These are phyloP conservation scores for Cheirogaleus medius DNA, from an alignment of 2,113 vertebrate species.

Conservation along the genomic window DNA sequence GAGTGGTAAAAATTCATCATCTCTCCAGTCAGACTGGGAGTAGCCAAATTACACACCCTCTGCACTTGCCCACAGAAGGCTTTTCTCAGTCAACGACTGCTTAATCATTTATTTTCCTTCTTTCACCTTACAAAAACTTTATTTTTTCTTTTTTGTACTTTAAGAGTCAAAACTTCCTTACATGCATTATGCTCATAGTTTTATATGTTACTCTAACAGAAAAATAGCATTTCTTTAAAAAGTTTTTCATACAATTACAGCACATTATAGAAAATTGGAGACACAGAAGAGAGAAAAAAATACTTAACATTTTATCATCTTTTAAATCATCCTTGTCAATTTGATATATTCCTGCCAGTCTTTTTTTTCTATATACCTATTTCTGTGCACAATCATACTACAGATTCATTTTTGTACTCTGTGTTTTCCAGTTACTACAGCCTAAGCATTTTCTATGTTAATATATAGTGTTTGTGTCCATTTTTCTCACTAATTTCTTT, in stretches of 20 bases:
- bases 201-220: background rate
- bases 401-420: background rate
- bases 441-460: background rate
- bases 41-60: background rate
- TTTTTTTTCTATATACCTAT: background rate
- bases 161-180: background rate
- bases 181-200: background rate
- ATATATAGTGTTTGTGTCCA: background rate
- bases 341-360: background rate
- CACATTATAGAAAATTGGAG: background rate
- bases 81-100: background rate
- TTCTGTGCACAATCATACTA: background rate
- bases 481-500: background rate
- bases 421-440: background rate
- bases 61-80: background rate
- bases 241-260: background rate
- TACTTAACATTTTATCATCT: background rate
- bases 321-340: background rate
- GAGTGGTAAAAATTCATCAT: background rate
- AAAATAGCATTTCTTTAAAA: background rate
- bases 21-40: background rate
- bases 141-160: background rate
- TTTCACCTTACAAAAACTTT: background rate
- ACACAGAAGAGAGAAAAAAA: background rate
- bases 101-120: slow-evolving; percentile 26